Evolutionary conservation across 2,888 invertebrate species (phyloP), one percentile per base, ranked within the genome.

Genomic region (Cyaniris semiargus): DNA sequence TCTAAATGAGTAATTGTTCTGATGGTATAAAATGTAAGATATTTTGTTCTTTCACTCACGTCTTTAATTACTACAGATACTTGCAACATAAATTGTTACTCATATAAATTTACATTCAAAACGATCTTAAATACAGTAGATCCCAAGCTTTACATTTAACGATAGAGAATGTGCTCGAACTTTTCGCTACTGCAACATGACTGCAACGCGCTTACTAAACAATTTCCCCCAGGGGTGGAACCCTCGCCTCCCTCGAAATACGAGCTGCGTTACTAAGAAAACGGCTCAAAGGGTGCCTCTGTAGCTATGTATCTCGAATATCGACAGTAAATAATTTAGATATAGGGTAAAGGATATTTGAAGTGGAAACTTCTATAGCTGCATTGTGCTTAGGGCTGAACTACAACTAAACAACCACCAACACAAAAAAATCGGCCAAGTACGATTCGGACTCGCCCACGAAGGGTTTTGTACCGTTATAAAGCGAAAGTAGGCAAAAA

Each of bases 131-230:
- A 10, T 44, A 44, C 44, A 10, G 44, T 38, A 53, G 53, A 4
- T 53, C 6, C 15, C 6, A 18, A 66, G 6, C 66, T 66, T 31
- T 31, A 31, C 1, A 27, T 27, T 66, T 23, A 66, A 31, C 66
- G 48, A 18, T 72, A 44, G 76, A 80, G 77, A 79, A 77, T 76
- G 80, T 70, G 79, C 78, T 78, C 77, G 78, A 53, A 78, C 78
- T 83, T 83, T 84, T 83, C 81, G 82, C 82, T 82, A 84, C 81
- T 83, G 84, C 84, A 84, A 83, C 83, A 83, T 82, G 80, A 84
- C 81, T 83, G 84, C 84, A 84, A 83, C 83, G 83, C 82, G 80
- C 81, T 85, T 81, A 81, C 81, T 80, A 78, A 82, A 84, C 83
- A 84, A 85, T 84, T 84, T 83, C 81, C 82, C 81, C 83, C 83